These are phyloP conservation scores for Sipha flava DNA, from an alignment of 1,140 invertebrate species.

Conservation along the genomic window DNA sequence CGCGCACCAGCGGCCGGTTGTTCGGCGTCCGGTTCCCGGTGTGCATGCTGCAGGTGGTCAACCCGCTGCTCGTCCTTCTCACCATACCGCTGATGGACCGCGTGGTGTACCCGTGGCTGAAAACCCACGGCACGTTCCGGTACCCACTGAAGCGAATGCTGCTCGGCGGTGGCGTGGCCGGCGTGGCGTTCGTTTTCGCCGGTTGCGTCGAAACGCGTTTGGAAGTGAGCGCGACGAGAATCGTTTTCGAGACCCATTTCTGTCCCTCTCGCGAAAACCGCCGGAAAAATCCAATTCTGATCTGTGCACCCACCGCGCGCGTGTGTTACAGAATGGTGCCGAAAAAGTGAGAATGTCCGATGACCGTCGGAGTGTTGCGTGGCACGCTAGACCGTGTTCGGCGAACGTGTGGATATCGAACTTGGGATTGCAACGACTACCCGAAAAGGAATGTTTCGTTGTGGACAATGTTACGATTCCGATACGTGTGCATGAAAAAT, in stretches of 20 bases:
- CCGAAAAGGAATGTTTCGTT: not conserved
- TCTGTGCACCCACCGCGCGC: too few relatives aligned
- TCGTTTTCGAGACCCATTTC: too few relatives aligned
- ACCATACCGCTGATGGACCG: constrained; percentile 81
- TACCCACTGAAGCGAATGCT: constrained; percentile 66
- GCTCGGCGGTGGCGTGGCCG: constrained; percentile 68
- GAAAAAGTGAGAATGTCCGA: not conserved
- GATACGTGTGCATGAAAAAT: not conserved
- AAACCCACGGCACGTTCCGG: constrained; percentile 44
- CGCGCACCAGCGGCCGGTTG: constrained; percentile 65
- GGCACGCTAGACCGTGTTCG: not conserved
- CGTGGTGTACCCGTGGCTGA: constrained; percentile 53
- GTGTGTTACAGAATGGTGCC: not conserved
- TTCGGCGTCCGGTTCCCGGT: constrained; percentile 48
- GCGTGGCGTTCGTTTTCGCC: constrained; percentile 75
- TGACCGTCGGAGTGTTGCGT: not conserved
- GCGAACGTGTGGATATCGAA: not conserved
- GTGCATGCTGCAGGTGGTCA: constrained; percentile 76
- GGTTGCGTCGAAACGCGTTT: constrained; percentile 73
- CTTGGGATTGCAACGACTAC: not conserved
- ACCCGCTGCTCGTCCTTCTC: constrained; percentile 72
- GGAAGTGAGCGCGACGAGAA: constrained; percentile 51
- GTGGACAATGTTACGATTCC: not conserved
- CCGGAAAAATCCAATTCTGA: too few relatives aligned
- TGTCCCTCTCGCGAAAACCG: too few relatives aligned